These are phyloP conservation scores for Ictalurus punctatus DNA, from an alignment of 2,113 vertebrate genomes.

Conservation along the genomic window DNA sequence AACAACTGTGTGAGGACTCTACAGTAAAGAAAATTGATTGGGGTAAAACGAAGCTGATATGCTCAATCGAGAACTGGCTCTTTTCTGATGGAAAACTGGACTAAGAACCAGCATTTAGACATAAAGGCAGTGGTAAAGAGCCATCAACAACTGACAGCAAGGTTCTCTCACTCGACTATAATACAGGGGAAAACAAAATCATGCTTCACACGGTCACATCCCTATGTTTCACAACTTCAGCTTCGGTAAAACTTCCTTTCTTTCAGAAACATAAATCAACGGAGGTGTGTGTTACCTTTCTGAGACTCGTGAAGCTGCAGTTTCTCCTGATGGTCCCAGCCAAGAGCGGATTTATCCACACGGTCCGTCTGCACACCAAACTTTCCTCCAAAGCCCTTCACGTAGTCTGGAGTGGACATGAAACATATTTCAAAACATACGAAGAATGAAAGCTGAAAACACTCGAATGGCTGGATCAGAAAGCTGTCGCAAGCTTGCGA, in stretches of 20 bases:
- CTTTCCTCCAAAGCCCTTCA: constrained; percentile 94
- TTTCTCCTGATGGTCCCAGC: constrained; percentile 98
- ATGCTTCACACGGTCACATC: background rate
- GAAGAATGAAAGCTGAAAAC: background rate
- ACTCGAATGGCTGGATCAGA: too few relatives aligned
- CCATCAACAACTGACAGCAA: background rate
- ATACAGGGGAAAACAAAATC: constrained; percentile 7
- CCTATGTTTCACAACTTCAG: background rate
- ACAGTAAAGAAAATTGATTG: background rate
- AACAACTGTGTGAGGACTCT: background rate
- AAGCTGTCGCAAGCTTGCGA: too few relatives aligned
- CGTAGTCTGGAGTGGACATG: constrained; percentile 80
- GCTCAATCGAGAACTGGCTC: background rate
- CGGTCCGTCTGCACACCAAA: constrained; percentile 97
- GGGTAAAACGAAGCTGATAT: background rate
- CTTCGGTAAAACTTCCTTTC: background rate
- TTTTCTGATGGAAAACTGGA: background rate
- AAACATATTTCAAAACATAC: background rate
- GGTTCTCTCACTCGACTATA: constrained; percentile 16
- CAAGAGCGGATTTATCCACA: constrained; percentile 93
- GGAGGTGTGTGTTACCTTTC: constrained; percentile 79
- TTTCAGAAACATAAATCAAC: background rate
- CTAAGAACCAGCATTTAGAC: background rate
- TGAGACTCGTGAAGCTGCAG: constrained; percentile 93
- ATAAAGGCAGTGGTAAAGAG: background rate